A percentile compares a stretch with the other conserved stretches of the same genome.
Evolutionary conservation across 2,888 invertebrate genomes (phyloP).

Genomic region (Heteromyza rotundicornis): DNA sequence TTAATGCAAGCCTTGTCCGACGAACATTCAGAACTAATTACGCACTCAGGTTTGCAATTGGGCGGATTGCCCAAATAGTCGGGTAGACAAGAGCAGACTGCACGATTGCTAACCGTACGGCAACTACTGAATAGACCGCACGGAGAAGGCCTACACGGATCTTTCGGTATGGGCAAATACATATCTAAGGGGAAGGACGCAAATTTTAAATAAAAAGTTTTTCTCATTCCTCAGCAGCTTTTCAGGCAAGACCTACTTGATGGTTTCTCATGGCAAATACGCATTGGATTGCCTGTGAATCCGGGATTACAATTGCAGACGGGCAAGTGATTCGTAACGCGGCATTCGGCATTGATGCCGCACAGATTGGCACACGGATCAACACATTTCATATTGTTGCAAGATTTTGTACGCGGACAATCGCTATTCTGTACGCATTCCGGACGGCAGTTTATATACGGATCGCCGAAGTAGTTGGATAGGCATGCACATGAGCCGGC

Average conservation of each 20-base stretch:
- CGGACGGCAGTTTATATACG: slow-evolving; percentile 83
- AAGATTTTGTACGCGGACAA: slow-evolving; percentile 77
- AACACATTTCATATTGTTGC: slow-evolving; percentile 82
- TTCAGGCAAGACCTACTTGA: no score
- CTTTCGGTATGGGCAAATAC: slow-evolving; percentile 55
- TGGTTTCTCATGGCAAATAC: slow-evolving; percentile 71
- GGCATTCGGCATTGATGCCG: slow-evolving; percentile 83
- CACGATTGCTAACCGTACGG: slow-evolving; percentile 67
- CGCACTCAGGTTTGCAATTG: slow-evolving; percentile 78
- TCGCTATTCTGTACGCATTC: slow-evolving; percentile 89
- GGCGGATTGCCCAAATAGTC: slow-evolving; percentile 77
- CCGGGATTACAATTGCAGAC: slow-evolving; percentile 76
- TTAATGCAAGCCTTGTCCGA: slow-evolving; percentile 75
- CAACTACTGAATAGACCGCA: slow-evolving; percentile 66
- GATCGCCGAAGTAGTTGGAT: slow-evolving; percentile 84
- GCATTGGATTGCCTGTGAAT: slow-evolving; percentile 79
- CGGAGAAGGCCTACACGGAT: slow-evolving; percentile 64
- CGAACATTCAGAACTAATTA: slow-evolving; percentile 77
- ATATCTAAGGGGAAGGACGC: slow-evolving; percentile 40
- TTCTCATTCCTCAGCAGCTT: slow-evolving; percentile 27
- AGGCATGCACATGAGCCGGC: slow-evolving; percentile 84
- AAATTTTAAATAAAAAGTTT: background rate
- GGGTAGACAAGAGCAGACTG: slow-evolving; percentile 76
- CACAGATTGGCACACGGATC: slow-evolving; percentile 85
- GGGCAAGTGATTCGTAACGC: slow-evolving; percentile 82